Evolutionary conservation across 2,888 invertebrate species (phyloP).

Genomic region (Drosophila tripunctata): DNA sequence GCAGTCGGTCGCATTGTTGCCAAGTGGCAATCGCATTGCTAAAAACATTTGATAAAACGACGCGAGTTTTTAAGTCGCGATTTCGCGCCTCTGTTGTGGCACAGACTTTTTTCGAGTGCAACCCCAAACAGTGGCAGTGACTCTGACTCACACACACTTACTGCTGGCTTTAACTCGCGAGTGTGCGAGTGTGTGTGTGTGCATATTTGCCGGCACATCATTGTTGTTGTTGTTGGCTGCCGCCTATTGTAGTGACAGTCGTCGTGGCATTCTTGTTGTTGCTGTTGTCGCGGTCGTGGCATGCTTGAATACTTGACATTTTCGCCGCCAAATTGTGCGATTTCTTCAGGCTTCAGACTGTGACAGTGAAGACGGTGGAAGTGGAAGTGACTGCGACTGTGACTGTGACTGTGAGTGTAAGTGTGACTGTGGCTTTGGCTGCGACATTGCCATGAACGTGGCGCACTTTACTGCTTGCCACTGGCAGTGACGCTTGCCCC

Average conservation of each 20-base stretch:
- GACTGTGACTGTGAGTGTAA: constrained; percentile 6
- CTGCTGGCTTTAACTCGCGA: neutral
- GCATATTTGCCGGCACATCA: constrained; percentile 52
- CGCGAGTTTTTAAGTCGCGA: constrained; percentile 43
- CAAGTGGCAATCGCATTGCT: neutral
- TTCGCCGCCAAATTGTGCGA: constrained; percentile 80
- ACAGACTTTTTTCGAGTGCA: constrained; percentile 36
- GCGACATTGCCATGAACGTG: constrained; percentile 24
- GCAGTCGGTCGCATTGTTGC: constrained; percentile 61
- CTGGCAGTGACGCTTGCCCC: neutral
- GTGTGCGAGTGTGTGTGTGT: constrained; percentile 16
- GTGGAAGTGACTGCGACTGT: constrained; percentile 24
- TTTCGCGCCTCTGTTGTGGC: constrained; percentile 47
- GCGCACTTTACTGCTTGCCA: constrained; percentile 5
- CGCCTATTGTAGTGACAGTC: constrained; percentile 59
- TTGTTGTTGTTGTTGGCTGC: constrained; percentile 41
- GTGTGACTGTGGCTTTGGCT: constrained; percentile 6
- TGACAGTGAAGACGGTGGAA: too few relatives aligned
- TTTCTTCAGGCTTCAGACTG: constrained; percentile 63
- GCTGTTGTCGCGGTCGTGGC: constrained; percentile 38
- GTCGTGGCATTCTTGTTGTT: constrained; percentile 3
- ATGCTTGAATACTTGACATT: constrained; percentile 74
- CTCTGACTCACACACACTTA: constrained; percentile 18
- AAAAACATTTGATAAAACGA: neutral
- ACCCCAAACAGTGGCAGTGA: constrained; percentile 43